Percentiles rank a stretch among this genome's conserved stretches.
These are phyloP conservation scores for Salvelinus sp. DNA, from an alignment of 2,113 vertebrate species.

Conservation along the genomic window DNA sequence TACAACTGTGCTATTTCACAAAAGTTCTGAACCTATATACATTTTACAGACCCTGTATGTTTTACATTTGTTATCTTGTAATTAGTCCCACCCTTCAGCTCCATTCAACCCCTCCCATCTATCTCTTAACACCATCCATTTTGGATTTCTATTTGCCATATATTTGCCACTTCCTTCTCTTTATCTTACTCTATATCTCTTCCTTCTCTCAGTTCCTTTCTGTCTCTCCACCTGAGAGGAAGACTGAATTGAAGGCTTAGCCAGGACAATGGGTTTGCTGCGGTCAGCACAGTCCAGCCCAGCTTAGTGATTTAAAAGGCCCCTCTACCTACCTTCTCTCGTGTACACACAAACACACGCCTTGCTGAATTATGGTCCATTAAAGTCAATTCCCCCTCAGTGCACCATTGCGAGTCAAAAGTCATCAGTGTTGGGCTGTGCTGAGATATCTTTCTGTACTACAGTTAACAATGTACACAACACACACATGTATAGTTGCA, in stretches of 20 bases:
- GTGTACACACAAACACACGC: conserved; percentile 5
- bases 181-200: not conserved
- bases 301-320: conserved; percentile 5
- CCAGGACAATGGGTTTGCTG: conserved; percentile 14
- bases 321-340: not conserved
- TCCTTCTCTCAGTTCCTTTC: not conserved
- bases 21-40: too few relatives aligned
- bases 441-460: conserved; percentile 4
- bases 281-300: conserved; percentile 9
- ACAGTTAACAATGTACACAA: not conserved
- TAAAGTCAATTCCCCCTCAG: conserved; percentile 28
- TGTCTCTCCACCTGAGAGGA: not conserved
- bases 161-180: too few relatives aligned
- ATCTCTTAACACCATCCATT: too few relatives aligned
- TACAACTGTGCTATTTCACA: too few relatives aligned
- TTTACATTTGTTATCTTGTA: too few relatives aligned
- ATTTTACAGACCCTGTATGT: too few relatives aligned
- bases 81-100: too few relatives aligned
- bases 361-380: conserved; percentile 27
- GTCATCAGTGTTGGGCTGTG: conserved; percentile 12
- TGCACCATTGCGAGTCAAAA: conserved; percentile 18
- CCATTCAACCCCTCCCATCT: too few relatives aligned
- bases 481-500: not conserved
- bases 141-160: too few relatives aligned
- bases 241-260: not conserved